Evolutionary conservation across 2,888 invertebrate species (phyloP).

Genomic region (Phengaris arion): DNA sequence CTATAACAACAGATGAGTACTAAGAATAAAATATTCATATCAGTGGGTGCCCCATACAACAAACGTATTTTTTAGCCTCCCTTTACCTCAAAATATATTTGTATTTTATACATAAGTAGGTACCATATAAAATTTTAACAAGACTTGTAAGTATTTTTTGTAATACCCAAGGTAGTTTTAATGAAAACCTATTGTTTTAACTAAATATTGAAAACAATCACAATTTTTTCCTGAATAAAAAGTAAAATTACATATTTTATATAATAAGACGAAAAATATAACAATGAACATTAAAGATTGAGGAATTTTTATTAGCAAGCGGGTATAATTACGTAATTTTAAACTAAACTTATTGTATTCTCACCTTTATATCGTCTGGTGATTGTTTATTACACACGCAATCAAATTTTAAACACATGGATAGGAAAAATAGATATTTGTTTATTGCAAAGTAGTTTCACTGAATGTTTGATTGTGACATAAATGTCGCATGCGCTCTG

Average conservation of each 20-base stretch:
- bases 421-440: background rate
- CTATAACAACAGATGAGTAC: no score
- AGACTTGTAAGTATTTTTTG: no score
- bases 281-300: background rate
- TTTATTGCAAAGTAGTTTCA: background rate
- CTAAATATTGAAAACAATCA: background rate
- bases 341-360: background rate
- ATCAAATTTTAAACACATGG: conserved; percentile 26
- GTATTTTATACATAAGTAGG: no score
- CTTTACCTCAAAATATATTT: no score
- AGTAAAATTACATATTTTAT: background rate
- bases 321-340: background rate
- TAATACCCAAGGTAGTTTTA: background rate
- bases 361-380: conserved; percentile 21
- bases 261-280: background rate
- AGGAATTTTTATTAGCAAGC: background rate
- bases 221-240: background rate
- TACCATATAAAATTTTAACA: no score
- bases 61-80: no score
- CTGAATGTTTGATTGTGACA: conserved; percentile 26
- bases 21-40: no score
- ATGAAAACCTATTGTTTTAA: background rate
- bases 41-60: no score
- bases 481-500: conserved; percentile 31
- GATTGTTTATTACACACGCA: conserved; percentile 23